A percentile compares a stretch with the other conserved stretches of the same genome.
Evolutionary conservation across 2,888 invertebrate genomes (phyloP).

Genomic region (Dynastes maya): DNA sequence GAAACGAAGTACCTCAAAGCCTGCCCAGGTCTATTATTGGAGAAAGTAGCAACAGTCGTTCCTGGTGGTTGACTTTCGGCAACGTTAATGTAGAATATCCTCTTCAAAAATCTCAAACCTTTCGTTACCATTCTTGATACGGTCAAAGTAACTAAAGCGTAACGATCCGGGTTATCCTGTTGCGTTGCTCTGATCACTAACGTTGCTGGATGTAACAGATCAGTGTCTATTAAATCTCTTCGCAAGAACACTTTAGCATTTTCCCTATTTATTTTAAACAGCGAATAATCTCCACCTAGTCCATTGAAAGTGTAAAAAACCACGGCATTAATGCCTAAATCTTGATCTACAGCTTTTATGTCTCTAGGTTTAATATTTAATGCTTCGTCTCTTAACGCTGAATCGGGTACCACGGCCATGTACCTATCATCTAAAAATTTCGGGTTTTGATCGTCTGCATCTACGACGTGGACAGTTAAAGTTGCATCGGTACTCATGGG

Average conservation of each 20-base stretch:
- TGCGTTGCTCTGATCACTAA: slow-evolving; percentile 83
- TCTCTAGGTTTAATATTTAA: slow-evolving; percentile 81
- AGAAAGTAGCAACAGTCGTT: slow-evolving; percentile 80
- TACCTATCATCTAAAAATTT: slow-evolving; percentile 82
- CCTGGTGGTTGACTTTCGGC: slow-evolving; percentile 85
- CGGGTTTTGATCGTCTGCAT: slow-evolving; percentile 95
- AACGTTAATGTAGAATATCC: slow-evolving; percentile 80
- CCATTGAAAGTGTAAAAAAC: slow-evolving; percentile 81
- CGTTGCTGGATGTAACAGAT: slow-evolving; percentile 81
- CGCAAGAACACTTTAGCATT: slow-evolving; percentile 77
- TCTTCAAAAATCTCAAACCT: slow-evolving; percentile 78
- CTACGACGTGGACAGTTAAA: slow-evolving; percentile 85
- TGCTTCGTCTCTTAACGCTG: slow-evolving; percentile 76
- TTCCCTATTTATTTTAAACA: slow-evolving; percentile 78
- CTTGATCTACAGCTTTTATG: slow-evolving; percentile 87
- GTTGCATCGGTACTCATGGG: slow-evolving; percentile 83
- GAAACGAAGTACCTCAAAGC: slow-evolving; percentile 84
- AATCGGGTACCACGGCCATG: slow-evolving; percentile 78
- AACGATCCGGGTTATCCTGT: slow-evolving; percentile 90
- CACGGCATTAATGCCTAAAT: slow-evolving; percentile 83
- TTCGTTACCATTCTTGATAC: slow-evolving; percentile 72
- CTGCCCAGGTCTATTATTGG: slow-evolving; percentile 78
- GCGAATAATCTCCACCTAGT: slow-evolving; percentile 76
- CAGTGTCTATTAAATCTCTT: slow-evolving; percentile 75
- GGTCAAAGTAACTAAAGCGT: slow-evolving; percentile 87